Evolutionary conservation across 2,888 invertebrate species (phyloP).

Genomic region (Scaptodrosophila latifasciaeformis): DNA sequence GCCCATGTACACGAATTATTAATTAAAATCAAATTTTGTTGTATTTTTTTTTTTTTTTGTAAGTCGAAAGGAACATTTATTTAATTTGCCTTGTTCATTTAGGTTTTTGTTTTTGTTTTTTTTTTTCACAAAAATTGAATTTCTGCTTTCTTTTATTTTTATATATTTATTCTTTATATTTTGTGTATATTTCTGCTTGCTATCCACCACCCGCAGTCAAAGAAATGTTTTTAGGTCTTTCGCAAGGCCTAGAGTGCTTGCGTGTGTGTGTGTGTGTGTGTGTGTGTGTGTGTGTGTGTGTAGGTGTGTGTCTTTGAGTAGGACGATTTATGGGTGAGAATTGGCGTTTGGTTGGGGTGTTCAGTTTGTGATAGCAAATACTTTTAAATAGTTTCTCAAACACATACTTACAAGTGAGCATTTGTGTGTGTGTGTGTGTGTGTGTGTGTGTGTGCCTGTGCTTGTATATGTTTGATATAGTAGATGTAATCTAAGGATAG

Average conservation of each 20-base stretch:
- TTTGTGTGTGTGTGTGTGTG: no score
- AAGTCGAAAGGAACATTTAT: constrained; percentile 68
- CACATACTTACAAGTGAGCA: no score
- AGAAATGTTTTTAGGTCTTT: background rate
- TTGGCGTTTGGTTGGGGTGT: constrained; percentile 2
- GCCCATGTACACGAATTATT: background rate
- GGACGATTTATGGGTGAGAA: background rate
- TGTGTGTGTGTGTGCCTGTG: constrained; percentile 12
- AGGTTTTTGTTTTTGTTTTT: constrained; percentile 19
- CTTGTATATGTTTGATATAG: background rate
- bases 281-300: constrained; percentile 8
- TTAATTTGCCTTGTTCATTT: constrained; percentile 56
- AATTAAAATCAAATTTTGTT: background rate
- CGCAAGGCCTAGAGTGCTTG: background rate
- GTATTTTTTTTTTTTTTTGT: constrained; percentile 48
- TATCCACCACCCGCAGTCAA: background rate
- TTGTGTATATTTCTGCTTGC: background rate
- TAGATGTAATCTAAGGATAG: constrained; percentile 57
- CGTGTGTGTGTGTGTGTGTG: constrained; percentile 7
- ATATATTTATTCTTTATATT: constrained; percentile 12
- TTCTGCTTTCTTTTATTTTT: constrained; percentile 42
- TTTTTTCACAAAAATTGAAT: constrained; percentile 57
- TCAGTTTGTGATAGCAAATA: constrained; percentile 1
- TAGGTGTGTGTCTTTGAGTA: background rate
- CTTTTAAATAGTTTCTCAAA: background rate